Evolutionary conservation across 2,113 vertebrate species (phyloP), one percentile per base, ranked within the genome.

Genomic region (Oreochromis spilurus): DNA sequence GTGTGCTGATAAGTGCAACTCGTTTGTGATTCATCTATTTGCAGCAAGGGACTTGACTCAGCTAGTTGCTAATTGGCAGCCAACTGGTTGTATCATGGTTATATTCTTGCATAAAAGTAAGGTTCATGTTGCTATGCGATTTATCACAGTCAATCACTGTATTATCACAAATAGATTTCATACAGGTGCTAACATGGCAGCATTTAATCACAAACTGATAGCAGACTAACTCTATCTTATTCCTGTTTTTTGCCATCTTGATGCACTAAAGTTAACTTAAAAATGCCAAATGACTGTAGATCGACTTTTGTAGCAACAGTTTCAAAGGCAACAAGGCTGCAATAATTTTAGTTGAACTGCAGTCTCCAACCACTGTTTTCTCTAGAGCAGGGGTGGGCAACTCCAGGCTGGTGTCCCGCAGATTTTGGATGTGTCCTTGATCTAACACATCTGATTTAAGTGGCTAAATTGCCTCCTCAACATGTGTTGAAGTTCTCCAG

Each of bases 141-240:
- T 75, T 6, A 48, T 75, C 9, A 48, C 67, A 75, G 40, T 29
- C 17, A 26, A 72, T 45, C 13, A 6, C 21, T 45, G 0, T 6
- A 45, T 26, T 72, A 72, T 72, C 21, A 45, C 13, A 45, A 75
- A 75, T 3, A 75, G 21, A 75, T 75, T 48, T 26, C 70, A 75
- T 48, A 26, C 5, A 48, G 48, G 6, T 75, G 24, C 19, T 13
- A 67, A 14, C 11, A 21, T 3, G 62, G 12, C 34, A n/a, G 11
- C 2, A 40, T 67, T 67, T 40, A 14, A 40, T 67, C 36, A 40
- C 43, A 75, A 48, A 48, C 24, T 48, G 43, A 75, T 48, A 75
- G 70, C 40, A 75, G 43, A 50, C 70, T 48, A 48, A 48, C 16
- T 48, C 24, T 26, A 1, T 19, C 21, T 72, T 26, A 11, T 17